Percentiles rank a stretch among this genome's conserved stretches.
These are phyloP conservation scores for Coracopsis vasa DNA, from an alignment of 2,113 vertebrate genomes.

Conservation along the genomic window DNA sequence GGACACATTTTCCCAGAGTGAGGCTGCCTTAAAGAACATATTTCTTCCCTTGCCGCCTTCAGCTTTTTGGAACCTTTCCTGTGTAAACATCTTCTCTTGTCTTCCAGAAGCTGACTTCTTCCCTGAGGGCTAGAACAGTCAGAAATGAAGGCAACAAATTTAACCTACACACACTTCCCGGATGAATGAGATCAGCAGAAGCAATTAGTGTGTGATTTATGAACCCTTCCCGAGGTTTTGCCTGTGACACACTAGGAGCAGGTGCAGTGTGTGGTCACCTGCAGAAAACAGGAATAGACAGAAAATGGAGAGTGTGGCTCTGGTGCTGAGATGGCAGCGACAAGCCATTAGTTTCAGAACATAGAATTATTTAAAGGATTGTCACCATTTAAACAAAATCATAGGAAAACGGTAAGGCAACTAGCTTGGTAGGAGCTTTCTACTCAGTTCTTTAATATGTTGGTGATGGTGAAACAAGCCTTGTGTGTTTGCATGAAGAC, in stretches of 20 bases:
- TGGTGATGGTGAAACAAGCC: fast-evolving
- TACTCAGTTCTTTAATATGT: neutral
- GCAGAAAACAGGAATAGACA: neutral
- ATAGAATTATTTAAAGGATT: neutral
- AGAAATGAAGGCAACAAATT: neutral
- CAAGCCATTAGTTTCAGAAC: neutral
- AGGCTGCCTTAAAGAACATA: neutral
- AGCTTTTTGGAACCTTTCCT: slow-evolving; percentile 7
- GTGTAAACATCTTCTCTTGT: slow-evolving; percentile 2
- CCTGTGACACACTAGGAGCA: neutral
- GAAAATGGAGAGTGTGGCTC: neutral
- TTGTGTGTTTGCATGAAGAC: neutral
- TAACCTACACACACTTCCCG: neutral
- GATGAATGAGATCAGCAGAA: neutral
- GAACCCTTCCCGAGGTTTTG: neutral
- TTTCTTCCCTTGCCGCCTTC: neutral
- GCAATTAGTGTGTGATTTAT: neutral
- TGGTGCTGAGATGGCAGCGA: neutral
- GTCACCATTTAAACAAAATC: neutral
- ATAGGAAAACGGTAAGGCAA: neutral
- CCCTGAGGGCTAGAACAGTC: slow-evolving; percentile 28
- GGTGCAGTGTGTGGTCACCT: neutral
- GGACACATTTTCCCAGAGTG: slow-evolving; percentile 63
- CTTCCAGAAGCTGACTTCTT: neutral
- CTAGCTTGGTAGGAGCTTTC: neutral